Evolutionary conservation across 2,113 vertebrate species (phyloP).

Genomic region (Cyprinodon variegatus): DNA sequence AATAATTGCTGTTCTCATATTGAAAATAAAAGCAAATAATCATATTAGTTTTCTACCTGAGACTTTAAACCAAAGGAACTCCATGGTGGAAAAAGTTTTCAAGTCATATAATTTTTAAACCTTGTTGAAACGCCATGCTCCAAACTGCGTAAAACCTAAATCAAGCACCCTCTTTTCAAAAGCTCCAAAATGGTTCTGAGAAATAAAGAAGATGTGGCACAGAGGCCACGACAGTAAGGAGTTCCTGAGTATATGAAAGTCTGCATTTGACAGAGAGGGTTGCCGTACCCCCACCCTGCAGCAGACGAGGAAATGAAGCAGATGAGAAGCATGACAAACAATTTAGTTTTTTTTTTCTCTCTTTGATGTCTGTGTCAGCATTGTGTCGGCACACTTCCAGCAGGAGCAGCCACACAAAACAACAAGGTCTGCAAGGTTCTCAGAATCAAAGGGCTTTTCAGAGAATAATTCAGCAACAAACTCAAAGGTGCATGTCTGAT

Average conservation of each 20-base stretch:
- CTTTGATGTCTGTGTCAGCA: slow-evolving; percentile 63
- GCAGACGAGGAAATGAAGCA: slow-evolving; percentile 49
- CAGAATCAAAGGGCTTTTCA: slow-evolving; percentile 40
- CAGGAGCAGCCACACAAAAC: slow-evolving; percentile 47
- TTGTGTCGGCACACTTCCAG: slow-evolving; percentile 49
- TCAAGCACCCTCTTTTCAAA: slow-evolving; percentile 59
- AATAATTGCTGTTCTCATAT: no score
- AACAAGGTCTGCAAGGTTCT: slow-evolving; percentile 39
- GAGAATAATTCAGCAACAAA: slow-evolving; percentile 45
- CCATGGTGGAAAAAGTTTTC: no score
- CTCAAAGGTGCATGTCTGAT: slow-evolving; percentile 22
- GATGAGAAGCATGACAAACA: slow-evolving; percentile 59
- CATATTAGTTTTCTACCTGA: no score
- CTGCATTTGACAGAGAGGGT: slow-evolving; percentile 19
- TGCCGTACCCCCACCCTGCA: slow-evolving; percentile 36
- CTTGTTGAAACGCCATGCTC: not conserved
- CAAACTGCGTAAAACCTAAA: not conserved
- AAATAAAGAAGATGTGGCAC: slow-evolving; percentile 45
- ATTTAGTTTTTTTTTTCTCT: slow-evolving; percentile 39
- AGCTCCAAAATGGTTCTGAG: slow-evolving; percentile 55
- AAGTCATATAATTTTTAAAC: no score
- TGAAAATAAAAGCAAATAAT: no score
- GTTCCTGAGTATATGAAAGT: slow-evolving; percentile 34
- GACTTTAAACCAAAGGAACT: no score
- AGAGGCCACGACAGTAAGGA: slow-evolving; percentile 39